phyloP scores from a whole-genome alignment of 2,113 vertebrate genomes.

The Copsychus sechellarum region DNA sequence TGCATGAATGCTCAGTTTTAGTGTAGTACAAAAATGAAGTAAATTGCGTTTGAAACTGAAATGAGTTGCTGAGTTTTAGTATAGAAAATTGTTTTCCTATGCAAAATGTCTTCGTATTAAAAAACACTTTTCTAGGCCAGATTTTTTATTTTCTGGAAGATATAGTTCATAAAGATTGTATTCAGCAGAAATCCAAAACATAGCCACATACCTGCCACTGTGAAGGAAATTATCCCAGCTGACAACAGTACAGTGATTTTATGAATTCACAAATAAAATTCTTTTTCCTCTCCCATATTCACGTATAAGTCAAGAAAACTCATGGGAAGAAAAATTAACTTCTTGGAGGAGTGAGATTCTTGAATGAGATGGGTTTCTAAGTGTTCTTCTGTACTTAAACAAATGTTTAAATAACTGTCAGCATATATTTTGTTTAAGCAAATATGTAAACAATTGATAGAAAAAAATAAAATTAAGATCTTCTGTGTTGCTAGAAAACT shows the following conservation, averaged over 20 bases:
- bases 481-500: neutral
- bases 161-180: neutral
- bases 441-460: neutral
- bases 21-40: neutral
- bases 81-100: neutral
- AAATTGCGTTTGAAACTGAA: neutral
- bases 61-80: neutral
- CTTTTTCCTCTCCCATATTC: neutral
- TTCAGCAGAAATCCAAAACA: neutral
- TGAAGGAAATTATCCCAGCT: neutral
- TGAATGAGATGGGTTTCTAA: neutral
- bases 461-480: neutral
- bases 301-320: neutral
- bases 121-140: neutral
- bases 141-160: neutral
- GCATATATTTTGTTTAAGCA: neutral
- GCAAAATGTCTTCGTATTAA: neutral
- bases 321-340: neutral
- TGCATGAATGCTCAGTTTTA: neutral
- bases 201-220: neutral
- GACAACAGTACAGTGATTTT: neutral
- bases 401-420: neutral
- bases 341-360: neutral
- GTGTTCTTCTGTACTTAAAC: neutral
- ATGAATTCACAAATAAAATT: neutral